Evolutionary conservation across 2,113 vertebrate species (phyloP).

Genomic region (Potamarius usumacintae): DNA sequence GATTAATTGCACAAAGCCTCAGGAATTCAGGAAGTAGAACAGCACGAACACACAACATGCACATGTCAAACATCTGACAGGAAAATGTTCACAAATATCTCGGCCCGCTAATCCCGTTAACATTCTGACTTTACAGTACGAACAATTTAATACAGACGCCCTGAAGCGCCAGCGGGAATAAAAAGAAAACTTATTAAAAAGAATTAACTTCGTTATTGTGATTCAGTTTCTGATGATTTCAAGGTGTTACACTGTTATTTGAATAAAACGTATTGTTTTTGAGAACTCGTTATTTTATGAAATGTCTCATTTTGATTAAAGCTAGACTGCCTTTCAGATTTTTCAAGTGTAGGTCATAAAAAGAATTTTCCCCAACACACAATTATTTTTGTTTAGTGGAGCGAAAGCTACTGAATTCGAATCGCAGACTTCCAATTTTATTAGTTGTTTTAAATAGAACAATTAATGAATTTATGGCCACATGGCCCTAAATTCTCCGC

Average conservation of each 20-base stretch:
- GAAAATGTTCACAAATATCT: background rate
- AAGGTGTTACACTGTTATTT: no score
- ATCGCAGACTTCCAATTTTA: no score
- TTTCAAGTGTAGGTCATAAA: no score
- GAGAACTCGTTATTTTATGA: background rate
- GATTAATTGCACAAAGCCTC: constrained; percentile 54
- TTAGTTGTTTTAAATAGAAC: no score
- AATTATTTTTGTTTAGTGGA: no score
- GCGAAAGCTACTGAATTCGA: no score
- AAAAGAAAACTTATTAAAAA: background rate
- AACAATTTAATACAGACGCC: background rate
- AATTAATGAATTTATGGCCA: no score
- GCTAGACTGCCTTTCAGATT: no score
- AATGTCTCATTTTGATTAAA: background rate
- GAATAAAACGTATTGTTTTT: no score
- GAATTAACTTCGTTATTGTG: no score
- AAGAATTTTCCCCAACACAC: no score
- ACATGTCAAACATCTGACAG: background rate
- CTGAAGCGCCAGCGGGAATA: background rate
- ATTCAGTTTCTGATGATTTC: background rate
- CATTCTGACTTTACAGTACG: background rate
- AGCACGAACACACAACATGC: constrained; percentile 45
- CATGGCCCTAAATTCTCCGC: no score
- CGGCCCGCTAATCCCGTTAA: background rate
- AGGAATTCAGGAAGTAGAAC: constrained; percentile 10